Percentiles rank a stretch among this genome's conserved stretches.
Conservation (phyloP, 2,113 vertebrate species). For the Paedocypris sp. region DNA sequence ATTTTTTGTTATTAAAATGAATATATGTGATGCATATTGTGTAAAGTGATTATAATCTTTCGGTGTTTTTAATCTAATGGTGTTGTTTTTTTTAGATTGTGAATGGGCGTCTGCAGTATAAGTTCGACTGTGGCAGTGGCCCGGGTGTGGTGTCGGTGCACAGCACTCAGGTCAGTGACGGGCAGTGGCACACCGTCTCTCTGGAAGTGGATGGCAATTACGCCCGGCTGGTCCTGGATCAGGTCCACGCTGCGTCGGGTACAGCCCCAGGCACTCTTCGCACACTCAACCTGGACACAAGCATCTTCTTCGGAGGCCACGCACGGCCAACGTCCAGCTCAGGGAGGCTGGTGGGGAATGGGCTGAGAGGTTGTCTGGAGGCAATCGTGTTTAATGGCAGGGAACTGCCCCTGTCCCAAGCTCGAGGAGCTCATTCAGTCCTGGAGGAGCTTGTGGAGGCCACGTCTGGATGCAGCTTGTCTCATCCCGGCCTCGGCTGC, state of each 20-base stretch:
- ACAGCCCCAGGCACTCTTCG: conserved; percentile 87
- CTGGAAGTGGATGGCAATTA: conserved; percentile 92
- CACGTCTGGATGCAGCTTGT: conserved; percentile 72
- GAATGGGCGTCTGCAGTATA: conserved; percentile 87
- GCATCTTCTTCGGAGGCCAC: conserved; percentile 84
- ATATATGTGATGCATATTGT: too few species aligned
- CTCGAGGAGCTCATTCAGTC: conserved; percentile 62
- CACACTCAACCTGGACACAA: conserved; percentile 85
- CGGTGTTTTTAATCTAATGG: too few species aligned
- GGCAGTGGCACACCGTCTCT: conserved; percentile 82
- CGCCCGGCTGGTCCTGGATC: conserved; percentile 81
- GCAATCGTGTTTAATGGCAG: conserved; percentile 80
- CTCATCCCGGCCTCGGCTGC: conserved; percentile 66
- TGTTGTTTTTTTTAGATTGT: conserved; percentile 67
- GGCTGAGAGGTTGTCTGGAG: conserved; percentile 87
- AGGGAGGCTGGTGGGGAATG: conserved; percentile 70
- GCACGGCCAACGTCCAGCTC: conserved; percentile 62
- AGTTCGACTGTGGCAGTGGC: conserved; percentile 95
- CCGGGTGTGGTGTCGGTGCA: conserved; percentile 89
- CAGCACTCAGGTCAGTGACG: conserved; percentile 86
- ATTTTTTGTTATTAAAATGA: too few species aligned
- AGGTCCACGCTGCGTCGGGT: conserved; percentile 83
- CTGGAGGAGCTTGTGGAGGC: conserved; percentile 84
- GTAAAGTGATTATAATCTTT: too few species aligned
- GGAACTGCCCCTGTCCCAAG: conserved; percentile 77